These are phyloP conservation scores for Pollenia labialis DNA, from an alignment of 2,888 invertebrate genomes.

Conservation along the genomic window DNA sequence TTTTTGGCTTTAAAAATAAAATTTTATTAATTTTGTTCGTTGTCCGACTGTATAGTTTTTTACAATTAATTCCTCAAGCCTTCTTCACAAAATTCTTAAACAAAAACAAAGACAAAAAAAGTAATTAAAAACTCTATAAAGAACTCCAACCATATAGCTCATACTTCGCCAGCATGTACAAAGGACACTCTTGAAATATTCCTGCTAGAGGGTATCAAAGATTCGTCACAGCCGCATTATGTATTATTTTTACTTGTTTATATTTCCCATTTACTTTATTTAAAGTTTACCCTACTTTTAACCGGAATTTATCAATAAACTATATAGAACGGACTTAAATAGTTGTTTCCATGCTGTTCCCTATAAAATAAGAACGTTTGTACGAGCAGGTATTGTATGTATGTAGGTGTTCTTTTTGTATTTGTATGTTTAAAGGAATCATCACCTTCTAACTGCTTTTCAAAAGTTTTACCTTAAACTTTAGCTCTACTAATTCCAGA, in stretches of 20 bases:
- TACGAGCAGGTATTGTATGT: not conserved
- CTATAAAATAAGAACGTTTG: not conserved
- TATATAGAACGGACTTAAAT: slow-evolving; percentile 16
- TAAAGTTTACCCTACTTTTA: slow-evolving; percentile 15
- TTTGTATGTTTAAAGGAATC: slow-evolving; percentile 28
- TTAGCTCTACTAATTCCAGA: slow-evolving; percentile 80
- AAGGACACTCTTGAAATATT: no score
- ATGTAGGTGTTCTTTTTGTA: not conserved
- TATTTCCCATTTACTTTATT: not conserved
- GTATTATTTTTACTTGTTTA: not conserved
- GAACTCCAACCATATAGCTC: no score
- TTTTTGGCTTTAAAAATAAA: no score
- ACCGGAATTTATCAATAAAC: slow-evolving; percentile 52
- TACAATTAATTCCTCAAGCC: no score
- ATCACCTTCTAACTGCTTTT: slow-evolving; percentile 13
- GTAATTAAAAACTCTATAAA: no score
- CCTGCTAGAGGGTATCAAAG: no score
- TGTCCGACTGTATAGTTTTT: no score
- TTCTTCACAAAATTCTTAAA: no score
- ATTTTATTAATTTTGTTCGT: no score
- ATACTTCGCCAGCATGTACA: no score
- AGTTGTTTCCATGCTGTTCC: slow-evolving; percentile 2
- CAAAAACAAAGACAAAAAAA: no score
- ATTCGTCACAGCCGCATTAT: not conserved
- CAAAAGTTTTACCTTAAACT: slow-evolving; percentile 68